A percentile compares a stretch with the other conserved stretches of the same genome.
Conservation (phyloP, 2,888 invertebrate species). For the Apomyelois bistriatella region DNA sequence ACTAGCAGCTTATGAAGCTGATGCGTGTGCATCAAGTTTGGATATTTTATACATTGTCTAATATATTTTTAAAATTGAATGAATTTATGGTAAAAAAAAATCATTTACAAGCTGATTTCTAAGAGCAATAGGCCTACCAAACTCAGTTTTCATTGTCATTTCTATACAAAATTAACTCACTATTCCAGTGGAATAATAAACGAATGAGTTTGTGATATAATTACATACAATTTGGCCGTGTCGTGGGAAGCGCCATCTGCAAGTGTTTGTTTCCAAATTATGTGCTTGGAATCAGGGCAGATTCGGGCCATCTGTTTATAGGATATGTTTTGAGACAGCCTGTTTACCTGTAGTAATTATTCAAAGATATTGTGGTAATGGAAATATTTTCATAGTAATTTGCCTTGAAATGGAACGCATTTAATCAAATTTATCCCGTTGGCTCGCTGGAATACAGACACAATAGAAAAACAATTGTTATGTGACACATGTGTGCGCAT, state of each 20-base stretch:
- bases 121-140: not conserved
- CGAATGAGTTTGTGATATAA: constrained; percentile 6
- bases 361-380: not conserved
- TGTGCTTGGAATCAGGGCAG: not conserved
- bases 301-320: not conserved
- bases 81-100: no score
- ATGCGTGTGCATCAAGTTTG: no score
- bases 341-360: not conserved
- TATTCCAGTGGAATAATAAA: not conserved
- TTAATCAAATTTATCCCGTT: no score
- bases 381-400: no score
- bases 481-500: no score
- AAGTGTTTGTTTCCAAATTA: constrained; percentile 1
- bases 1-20: no score
- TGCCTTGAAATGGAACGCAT: no score
- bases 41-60: no score
- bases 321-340: not conserved
- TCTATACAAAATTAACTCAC: not conserved
- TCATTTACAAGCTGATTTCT: no score
- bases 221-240: not conserved
- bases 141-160: not conserved
- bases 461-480: no score
- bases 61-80: no score
- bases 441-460: no score
- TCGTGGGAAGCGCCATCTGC: constrained; percentile 6